Percentiles rank a stretch among this genome's conserved stretches.
Evolutionary conservation across 2,797 vertebrate species (phyloP).

Genomic region (Pogoniulus pusillus): DNA sequence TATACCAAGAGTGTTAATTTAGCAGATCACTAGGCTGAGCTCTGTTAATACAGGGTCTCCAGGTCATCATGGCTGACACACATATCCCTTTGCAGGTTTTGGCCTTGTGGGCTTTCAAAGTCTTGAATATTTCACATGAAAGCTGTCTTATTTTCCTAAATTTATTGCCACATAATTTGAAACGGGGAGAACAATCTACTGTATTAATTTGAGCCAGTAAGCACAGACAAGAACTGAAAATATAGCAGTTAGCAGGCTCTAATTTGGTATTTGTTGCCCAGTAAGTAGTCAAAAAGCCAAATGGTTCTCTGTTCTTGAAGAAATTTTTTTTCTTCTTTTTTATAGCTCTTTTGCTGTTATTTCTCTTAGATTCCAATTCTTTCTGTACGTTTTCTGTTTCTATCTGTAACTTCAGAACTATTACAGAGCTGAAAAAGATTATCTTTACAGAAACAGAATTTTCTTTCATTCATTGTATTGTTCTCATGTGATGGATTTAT

Average conservation of each 20-base stretch:
- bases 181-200: conserved; percentile 24
- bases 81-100: background rate
- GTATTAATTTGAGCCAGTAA: conserved; percentile 45
- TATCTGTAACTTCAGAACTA: background rate
- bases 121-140: conserved; percentile 10
- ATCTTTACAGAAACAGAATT: conserved; percentile 2
- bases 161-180: conserved; percentile 3
- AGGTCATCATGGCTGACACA: background rate
- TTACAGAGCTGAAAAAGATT: background rate
- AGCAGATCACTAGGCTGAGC: background rate
- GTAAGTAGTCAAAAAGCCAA: background rate
- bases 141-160: conserved; percentile 1
- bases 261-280: background rate
- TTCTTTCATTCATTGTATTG: conserved; percentile 34
- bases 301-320: background rate
- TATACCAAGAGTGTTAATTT: background rate
- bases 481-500: conserved; percentile 7
- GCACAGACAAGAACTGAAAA: background rate
- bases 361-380: background rate
- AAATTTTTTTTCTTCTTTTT: background rate
- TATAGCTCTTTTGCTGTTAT: background rate
- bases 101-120: background rate
- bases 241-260: background rate
- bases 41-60: background rate
- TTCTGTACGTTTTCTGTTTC: background rate